These are phyloP conservation scores for Eufriesea mexicana DNA, from an alignment of 1,140 invertebrate genomes.

Conservation along the genomic window DNA sequence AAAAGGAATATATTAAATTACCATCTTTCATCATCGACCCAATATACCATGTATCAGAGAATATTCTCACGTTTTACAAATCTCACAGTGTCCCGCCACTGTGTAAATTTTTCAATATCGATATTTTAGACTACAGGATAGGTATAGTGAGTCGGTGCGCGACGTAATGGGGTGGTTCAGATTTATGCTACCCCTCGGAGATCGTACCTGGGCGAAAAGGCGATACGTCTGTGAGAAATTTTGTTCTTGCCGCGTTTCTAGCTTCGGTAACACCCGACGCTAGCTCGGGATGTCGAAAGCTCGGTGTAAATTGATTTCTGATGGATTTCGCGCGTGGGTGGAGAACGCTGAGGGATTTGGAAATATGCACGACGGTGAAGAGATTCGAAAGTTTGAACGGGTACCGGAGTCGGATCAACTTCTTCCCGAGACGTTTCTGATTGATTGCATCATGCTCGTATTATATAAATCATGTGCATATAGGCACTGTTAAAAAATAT, in stretches of 20 bases:
- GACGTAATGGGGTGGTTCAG: not conserved
- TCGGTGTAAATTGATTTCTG: slow-evolving; percentile 14
- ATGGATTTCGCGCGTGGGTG: not conserved
- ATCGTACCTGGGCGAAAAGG: not conserved
- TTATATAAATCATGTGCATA: too few relatives aligned
- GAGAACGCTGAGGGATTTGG: not conserved
- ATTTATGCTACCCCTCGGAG: slow-evolving; percentile 23
- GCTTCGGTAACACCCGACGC: not conserved
- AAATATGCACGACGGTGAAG: not conserved
- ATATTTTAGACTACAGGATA: slow-evolving; percentile 3
- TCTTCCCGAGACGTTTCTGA: not conserved
- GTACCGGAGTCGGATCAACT: not conserved
- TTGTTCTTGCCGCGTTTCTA: not conserved
- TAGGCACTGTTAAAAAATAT: too few relatives aligned
- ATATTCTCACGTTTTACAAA: too few relatives aligned
- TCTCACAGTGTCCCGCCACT: not conserved
- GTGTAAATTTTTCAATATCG: slow-evolving; percentile 58
- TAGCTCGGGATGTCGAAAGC: not conserved
- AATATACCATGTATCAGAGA: too few relatives aligned
- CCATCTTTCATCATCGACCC: too few relatives aligned
- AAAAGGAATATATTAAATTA: too few relatives aligned
- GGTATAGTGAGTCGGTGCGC: slow-evolving; percentile 5
- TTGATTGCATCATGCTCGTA: too few relatives aligned
- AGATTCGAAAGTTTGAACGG: not conserved
- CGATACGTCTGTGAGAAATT: slow-evolving; percentile 11